Evolutionary conservation across 1,140 invertebrate species (phyloP), one percentile per base, ranked within the genome.

Genomic region (Trachelipus rathkii): DNA sequence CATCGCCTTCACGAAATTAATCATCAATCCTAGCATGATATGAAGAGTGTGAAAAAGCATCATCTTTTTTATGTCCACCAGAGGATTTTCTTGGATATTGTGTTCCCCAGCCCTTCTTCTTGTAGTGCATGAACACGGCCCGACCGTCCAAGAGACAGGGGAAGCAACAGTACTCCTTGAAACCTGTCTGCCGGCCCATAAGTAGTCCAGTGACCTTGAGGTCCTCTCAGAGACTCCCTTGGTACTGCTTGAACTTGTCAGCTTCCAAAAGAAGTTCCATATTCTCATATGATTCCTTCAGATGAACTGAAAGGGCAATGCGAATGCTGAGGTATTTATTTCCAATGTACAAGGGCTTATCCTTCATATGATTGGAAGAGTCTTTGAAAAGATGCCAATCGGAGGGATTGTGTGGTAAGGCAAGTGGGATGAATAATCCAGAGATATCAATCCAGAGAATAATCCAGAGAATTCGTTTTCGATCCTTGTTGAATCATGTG

Each of bases 331-430:
- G 72, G 10, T 50, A 75, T 77, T 70, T 74, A 75, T 81, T 78
- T 44, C 75, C 67, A 76, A 75, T 75, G 50, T 78, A 72, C 13
- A 81, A 53, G n/a, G 78, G 71, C 66, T 78, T 67, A 70, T 33
- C 74, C 75, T 81, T 81, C 11, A 81, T 33, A 3, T 6, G 1
- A 1, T 33, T 33, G 33, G 33, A 33, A 33, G 33, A 50, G 53
- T 79, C 78, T 73, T 74, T 79, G 72, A 77, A 79, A 67, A 80
- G 74, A 79, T 46, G 74, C 73, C 78, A 79, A 13, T 79, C 73
- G 74, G 72, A 74, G 50, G 76, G 71, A 72, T 74, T 78, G 44
- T 77, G 76, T 77, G 72, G 72, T 23, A 74, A 78, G 72, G 68
- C 75, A 78, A 78, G 77, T 67, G 4, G 78, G 60, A 71, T 78